A percentile compares a stretch with the other conserved stretches of the same genome.
These are phyloP conservation scores for Sphaerodactylus townsendi DNA, from an alignment of 2,113 vertebrate species.

Conservation along the genomic window DNA sequence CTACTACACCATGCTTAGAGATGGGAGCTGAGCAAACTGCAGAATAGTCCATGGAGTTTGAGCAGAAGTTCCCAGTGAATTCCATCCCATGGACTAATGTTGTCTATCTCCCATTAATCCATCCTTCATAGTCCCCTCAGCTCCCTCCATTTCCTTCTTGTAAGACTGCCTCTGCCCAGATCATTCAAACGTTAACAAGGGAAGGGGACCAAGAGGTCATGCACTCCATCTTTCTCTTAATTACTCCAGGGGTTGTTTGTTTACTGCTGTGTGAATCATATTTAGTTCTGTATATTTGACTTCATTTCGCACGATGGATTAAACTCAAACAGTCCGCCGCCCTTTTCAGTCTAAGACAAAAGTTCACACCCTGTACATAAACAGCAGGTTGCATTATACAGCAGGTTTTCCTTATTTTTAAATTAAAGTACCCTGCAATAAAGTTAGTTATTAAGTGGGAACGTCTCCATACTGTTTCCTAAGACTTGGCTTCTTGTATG, in stretches of 20 bases:
- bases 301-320: background rate
- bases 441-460: background rate
- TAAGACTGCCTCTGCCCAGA: background rate
- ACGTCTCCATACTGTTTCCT: background rate
- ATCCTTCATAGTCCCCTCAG: background rate
- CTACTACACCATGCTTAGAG: no score
- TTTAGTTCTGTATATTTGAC: background rate
- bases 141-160: background rate
- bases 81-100: no score
- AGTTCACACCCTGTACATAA: background rate
- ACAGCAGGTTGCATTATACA: background rate
- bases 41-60: no score
- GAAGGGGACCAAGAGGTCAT: background rate
- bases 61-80: no score
- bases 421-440: background rate
- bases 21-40: background rate
- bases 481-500: background rate
- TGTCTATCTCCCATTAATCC: no score
- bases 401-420: background rate
- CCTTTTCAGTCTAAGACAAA: background rate
- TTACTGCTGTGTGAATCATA: background rate
- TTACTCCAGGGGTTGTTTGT: no score
- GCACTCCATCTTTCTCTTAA: no score
- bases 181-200: background rate
- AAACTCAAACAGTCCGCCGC: background rate